Evolutionary conservation across 2,797 vertebrate species (phyloP), one percentile per base, ranked within the genome.

Genomic region (Lagocephalus sceleratus): DNA sequence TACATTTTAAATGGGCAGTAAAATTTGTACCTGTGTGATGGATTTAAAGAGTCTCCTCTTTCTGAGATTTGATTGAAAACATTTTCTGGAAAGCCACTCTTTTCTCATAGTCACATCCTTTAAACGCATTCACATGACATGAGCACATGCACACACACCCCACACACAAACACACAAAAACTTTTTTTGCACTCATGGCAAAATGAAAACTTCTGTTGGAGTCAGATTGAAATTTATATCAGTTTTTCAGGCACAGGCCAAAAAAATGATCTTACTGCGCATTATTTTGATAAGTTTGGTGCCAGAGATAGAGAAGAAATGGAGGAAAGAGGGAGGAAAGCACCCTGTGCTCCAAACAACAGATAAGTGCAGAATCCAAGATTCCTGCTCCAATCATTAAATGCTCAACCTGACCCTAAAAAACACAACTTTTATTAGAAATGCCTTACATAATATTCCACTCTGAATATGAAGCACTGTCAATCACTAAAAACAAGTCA

Each of bases 251-350:
- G 76, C 79, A 65, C 74, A 81, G 82, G 84, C 86, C 88, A 25
- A 7, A 90, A 88, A 88, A 90, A 86, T 73, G 85, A 91, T 92
- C 87, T 88, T 86, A 85, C 82, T 90, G 84, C 86, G 87, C 83
- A 87, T 90, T 91, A 90, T 87, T 89, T 89, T 88, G 90, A 92
- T 91, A 91, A 90, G 89, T 91, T 91, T 85, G 80, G 85, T 90
- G 86, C 85, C 84, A 88, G 88, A 90, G 90, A 91, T 90, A 89
- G 85, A 88, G 84, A 54, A 87, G 79, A 88, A 89, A 90, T 85
- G 77, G 81, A 89, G 85, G 80, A 76, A 84, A 83, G 79, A 77
- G 75, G 84, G 84, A 87, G 84, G 84, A 87, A 88, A 87, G 78
- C 79, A 86, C 73, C 87, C 84, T 75, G 74, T 75, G 82, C 83